These are phyloP conservation scores for Spisula subtruncata DNA, from an alignment of 2,888 invertebrate species.

Conservation along the genomic window DNA sequence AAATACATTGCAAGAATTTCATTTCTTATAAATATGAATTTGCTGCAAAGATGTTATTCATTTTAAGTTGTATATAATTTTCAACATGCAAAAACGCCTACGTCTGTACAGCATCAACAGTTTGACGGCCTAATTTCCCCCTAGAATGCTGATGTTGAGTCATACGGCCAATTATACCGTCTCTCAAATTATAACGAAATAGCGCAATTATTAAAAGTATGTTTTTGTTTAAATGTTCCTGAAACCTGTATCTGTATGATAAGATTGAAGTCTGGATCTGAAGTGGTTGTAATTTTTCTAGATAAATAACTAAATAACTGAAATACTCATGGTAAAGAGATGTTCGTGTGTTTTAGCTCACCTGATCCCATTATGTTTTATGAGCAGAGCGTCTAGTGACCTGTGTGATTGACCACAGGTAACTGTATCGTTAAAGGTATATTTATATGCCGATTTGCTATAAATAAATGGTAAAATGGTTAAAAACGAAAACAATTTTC, in stretches of 20 bases:
- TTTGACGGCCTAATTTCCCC: not conserved
- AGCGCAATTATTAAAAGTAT: not conserved
- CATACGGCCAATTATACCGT: not conserved
- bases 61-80: not conserved
- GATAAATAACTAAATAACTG: slow-evolving; percentile 6
- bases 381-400: no score
- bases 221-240: not conserved
- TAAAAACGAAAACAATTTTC: no score
- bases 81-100: not conserved
- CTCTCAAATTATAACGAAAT: slow-evolving; percentile 8
- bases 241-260: not conserved
- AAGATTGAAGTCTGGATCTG: not conserved
- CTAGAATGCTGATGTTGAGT: not conserved
- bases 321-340: no score
- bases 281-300: slow-evolving; percentile 1
- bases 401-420: no score
- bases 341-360: no score
- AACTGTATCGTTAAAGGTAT: no score
- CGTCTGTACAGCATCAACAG: not conserved
- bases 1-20: not conserved
- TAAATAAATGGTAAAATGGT: no score
- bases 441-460: no score
- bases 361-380: no score
- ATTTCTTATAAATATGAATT: not conserved
- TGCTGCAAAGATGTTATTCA: not conserved